Conservation (phyloP, 2,113 vertebrate species). For the Halcyon senegalensis region DNA sequence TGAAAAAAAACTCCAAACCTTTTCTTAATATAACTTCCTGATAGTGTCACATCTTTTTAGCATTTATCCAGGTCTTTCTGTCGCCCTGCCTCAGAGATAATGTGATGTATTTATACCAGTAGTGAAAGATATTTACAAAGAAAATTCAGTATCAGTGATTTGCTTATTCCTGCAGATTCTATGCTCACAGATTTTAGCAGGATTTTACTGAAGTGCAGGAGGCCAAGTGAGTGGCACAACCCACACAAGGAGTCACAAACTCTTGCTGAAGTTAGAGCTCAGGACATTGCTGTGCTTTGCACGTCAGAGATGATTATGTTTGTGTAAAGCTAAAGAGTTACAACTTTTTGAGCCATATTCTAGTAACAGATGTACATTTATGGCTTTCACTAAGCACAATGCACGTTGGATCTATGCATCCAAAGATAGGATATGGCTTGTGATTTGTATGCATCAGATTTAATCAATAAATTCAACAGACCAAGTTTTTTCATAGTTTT, state of each 20-base stretch:
- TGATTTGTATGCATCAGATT: background rate
- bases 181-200: background rate
- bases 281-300: background rate
- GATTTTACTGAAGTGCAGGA: background rate
- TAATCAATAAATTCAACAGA: conserved; percentile 6
- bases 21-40: background rate
- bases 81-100: background rate
- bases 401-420: background rate
- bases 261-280: background rate
- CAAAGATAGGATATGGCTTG: background rate
- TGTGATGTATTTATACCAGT: background rate
- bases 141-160: background rate
- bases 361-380: background rate
- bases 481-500: background rate
- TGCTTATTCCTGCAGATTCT: background rate
- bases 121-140: background rate
- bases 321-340: background rate
- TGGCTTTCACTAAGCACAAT: background rate
- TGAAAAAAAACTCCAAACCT: background rate
- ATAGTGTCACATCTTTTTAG: background rate
- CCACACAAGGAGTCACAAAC: background rate
- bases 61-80: background rate
- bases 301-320: background rate
- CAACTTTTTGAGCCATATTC: background rate
- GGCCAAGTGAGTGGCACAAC: background rate